Base-by-base conservation (phyloP, 2,113 vertebrate species). In the Sardina pilchardus region DNA sequence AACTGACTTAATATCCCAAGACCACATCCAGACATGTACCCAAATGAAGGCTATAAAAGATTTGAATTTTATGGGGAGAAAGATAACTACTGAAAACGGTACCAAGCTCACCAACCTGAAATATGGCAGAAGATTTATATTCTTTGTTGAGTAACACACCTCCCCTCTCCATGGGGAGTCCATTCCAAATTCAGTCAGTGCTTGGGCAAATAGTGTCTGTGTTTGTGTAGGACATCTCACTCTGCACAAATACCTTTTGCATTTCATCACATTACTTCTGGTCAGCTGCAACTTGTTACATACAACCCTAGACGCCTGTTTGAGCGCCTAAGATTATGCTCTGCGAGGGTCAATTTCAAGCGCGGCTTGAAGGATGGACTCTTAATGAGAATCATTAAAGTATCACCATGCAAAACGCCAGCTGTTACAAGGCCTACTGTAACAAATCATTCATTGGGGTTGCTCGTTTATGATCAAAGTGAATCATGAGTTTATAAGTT, bases 21-120 rank as follows among this genome's bases (percentile, higher is more conserved):
- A 36, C 71, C 34, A 78, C 2, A 78, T 78, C 26, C 71, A 78
- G 71, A 14, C 71, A 71, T 34, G 26, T 36, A 78, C 10, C 71
- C 30, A 78, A 16, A 78, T 30, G 44, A 67, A 80, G 36, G 19
- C 19, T 83, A 10, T 39, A 83, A 36, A 47, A 39, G 83, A 78
- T 53, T 34, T 30, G 44, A 88, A 53, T 19, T 82, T 80, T 83
- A 16, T 36, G 47, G 59, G 43, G 17, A 59, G 9, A 59, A 24
- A 59, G 81, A 50, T 26, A 34, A 82, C 39, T 67, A 36, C 36
- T 17, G 21, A 36, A 34, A 78, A 36, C 9, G 30, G n/a, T 84
- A 50, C 50, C 34, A 87, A 87, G 53, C 34, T 83, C 87, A 94
- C 92, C 89, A 94, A 94, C 92, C 91, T 93, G 89, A 89, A 82